These are phyloP conservation scores for Tribolium freemani DNA, from an alignment of 2,888 invertebrate genomes.

Conservation along the genomic window DNA sequence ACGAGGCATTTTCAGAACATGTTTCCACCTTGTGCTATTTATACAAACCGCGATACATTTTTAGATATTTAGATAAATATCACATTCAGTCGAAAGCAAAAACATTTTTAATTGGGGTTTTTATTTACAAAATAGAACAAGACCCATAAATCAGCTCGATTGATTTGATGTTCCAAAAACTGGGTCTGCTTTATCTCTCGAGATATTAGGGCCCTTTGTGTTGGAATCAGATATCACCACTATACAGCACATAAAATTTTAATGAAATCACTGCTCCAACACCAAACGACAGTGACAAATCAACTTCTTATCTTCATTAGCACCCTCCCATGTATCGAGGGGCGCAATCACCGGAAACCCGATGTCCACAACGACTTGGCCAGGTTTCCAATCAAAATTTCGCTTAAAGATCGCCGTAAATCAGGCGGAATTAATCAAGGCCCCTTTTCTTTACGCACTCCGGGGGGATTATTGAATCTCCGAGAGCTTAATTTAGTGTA, in stretches of 20 bases:
- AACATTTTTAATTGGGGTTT: too few relatives aligned
- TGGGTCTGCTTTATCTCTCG: too few relatives aligned
- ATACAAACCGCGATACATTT: not conserved
- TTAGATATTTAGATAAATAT: not conserved
- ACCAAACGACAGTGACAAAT: constrained; percentile 31
- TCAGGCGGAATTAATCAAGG: constrained; percentile 39
- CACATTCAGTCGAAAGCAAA: not conserved
- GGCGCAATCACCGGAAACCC: constrained; percentile 13
- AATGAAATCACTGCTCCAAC: constrained; percentile 19
- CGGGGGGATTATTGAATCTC: constrained; percentile 34
- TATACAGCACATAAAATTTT: constrained; percentile 17
- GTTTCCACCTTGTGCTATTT: too few relatives aligned
- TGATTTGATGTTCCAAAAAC: too few relatives aligned
- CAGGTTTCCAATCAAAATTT: constrained; percentile 39
- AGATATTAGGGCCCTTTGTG: not conserved
- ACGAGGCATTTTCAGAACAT: too few relatives aligned
- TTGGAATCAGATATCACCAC: constrained; percentile 3
- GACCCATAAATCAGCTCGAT: too few relatives aligned
- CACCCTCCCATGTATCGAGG: constrained; percentile 9
- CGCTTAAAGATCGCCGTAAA: constrained; percentile 37
- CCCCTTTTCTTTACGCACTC: constrained; percentile 24
- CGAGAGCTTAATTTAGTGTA: constrained; percentile 32
- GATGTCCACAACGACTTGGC: constrained; percentile 24
- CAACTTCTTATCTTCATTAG: constrained; percentile 40
- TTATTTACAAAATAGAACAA: too few relatives aligned